A percentile compares a stretch with the other conserved stretches of the same genome.
phyloP scores from a whole-genome alignment of 1,140 invertebrate genomes.

The Hylyphantes graminicola region DNA sequence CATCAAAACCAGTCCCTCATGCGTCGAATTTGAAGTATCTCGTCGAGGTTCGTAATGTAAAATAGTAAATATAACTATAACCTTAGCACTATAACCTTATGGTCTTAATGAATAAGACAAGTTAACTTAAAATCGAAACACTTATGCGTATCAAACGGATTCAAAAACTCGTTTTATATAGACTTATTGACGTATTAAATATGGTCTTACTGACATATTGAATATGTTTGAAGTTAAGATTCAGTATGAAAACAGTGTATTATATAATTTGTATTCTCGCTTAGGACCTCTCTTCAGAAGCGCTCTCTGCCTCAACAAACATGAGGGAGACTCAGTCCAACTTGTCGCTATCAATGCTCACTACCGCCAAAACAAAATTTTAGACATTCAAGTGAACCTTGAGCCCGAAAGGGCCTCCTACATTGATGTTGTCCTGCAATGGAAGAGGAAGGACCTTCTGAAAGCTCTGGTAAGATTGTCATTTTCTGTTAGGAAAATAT shows the following conservation, averaged over 20 bases:
- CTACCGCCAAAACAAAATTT: constrained; percentile 2
- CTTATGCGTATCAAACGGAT: too few species aligned
- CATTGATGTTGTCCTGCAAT: background rate
- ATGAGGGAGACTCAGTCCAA: background rate
- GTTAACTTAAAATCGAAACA: too few species aligned
- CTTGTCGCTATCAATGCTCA: background rate
- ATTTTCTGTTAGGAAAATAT: too few species aligned
- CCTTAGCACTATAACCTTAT: too few species aligned
- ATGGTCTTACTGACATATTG: too few species aligned
- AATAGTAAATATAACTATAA: too few species aligned
- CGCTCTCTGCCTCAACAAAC: constrained; percentile 20
- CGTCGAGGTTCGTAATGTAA: background rate
- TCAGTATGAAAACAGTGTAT: too few species aligned
- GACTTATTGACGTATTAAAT: too few species aligned
- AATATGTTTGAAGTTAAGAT: too few species aligned
- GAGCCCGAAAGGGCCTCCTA: background rate
- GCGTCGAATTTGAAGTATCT: background rate
- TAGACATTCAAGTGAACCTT: constrained; percentile 8
- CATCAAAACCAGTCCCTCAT: background rate
- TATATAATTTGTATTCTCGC: background rate
- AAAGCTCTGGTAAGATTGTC: constrained; percentile 30
- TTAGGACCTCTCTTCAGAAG: constrained; percentile 18
- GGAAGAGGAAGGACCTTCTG: constrained; percentile 14
- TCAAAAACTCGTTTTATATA: too few species aligned
- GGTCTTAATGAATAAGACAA: too few species aligned